phyloP scores from a whole-genome alignment of 2,888 invertebrate species.

The Tiliacea citrago region DNA sequence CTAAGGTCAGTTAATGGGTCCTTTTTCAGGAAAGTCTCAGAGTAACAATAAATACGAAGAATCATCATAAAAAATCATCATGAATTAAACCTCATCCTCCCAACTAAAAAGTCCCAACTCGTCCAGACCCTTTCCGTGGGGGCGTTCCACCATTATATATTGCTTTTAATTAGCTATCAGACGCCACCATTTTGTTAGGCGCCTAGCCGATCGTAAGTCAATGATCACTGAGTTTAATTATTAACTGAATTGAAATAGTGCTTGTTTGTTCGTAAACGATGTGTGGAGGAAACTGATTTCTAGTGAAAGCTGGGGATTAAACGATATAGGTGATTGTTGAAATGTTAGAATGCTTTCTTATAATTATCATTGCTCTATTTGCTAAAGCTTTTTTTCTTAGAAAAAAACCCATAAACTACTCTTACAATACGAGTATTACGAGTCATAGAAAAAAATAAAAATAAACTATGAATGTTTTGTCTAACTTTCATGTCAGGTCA shows the following conservation, averaged over 20 bases:
- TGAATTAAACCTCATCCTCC: not conserved
- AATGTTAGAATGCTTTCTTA: not conserved
- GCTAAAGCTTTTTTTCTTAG: too few relatives aligned
- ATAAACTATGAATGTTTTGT: too few relatives aligned
- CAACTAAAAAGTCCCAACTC: conserved; percentile 32
- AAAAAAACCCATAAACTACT: too few relatives aligned
- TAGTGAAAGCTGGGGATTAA: conserved; percentile 44
- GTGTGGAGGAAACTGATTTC: conserved; percentile 33
- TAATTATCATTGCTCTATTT: not conserved
- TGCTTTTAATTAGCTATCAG: conserved; percentile 77
- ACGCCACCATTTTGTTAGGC: conserved; percentile 68
- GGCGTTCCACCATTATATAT: conserved; percentile 74
- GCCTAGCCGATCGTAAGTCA: conserved; percentile 59
- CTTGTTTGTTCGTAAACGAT: conserved; percentile 53
- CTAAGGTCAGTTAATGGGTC: not conserved
- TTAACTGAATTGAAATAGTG: conserved; percentile 46
- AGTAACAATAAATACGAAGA: too few relatives aligned
- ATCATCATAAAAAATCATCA: not conserved
- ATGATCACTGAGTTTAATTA: conserved; percentile 67
- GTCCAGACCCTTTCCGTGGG: conserved; percentile 30
- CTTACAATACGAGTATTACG: too few relatives aligned
- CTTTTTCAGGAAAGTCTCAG: not conserved
- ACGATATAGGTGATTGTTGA: conserved; percentile 13
- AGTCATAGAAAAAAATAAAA: too few relatives aligned
- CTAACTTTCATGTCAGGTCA: too few relatives aligned